Base-by-base conservation (phyloP, 1,140 invertebrate species). In the Branchinecta lindahli region DNA sequence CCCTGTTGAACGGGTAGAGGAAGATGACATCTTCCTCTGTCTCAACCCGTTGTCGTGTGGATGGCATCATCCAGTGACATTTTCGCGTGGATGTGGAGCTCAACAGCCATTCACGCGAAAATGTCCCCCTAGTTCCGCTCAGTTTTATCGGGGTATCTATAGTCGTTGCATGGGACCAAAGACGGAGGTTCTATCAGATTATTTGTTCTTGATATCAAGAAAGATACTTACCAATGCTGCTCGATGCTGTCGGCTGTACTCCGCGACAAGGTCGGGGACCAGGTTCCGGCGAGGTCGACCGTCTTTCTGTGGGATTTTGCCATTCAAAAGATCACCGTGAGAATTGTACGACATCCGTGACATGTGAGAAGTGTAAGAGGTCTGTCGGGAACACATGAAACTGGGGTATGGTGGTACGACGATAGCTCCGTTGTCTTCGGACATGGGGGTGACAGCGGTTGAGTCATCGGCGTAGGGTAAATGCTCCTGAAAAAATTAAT, bases 401-500 rank as follows among this genome's bases (percentile, higher is more conserved):
- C 86, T 90, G 72, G 88, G 83, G 78, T 89, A 89, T 79, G 91
- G 86, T 8, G 92, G 90, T 72, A 95, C 89, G 74, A 94, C 89
- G 79, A 94, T 94, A 74, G 91, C 91, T 74, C 92, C 92, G 79
- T 94, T 95, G 79, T 97, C 94, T 82, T 97, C 95, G 68, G 92
- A 96, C 90, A 96, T 95, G 12, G 95, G 95, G 66, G 94, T 98
- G 5, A 96, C 94, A 68, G 94, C 95, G 77, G 94, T 94, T 66
- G 93, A 96, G 79, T 97, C 94, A 79, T 98, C 95, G 44, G 94
- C 94, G 79, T 94, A 98, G 15, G 95, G 95, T 75, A 98, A 85
- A 80, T 96, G 92, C 82, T 95, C 92, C 79, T 96, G 90, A 45
- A 73, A 68, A 44, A 3, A 61, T 15, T 61, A 61, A 3, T 3